These are phyloP conservation scores for Linnaemya vulpina DNA, from an alignment of 2,888 invertebrate genomes.

Conservation along the genomic window DNA sequence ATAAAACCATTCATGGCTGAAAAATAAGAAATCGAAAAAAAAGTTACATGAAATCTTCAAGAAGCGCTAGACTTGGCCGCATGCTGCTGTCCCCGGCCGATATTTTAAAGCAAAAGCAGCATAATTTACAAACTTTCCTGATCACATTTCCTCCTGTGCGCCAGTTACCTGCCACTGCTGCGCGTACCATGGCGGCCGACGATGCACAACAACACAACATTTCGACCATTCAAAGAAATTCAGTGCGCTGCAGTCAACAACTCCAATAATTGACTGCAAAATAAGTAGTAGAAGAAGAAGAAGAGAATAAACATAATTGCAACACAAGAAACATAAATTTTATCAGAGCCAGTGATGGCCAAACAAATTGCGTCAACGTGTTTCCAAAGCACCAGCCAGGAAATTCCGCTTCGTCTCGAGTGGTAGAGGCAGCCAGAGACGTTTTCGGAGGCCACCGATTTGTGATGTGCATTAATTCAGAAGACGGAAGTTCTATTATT, in stretches of 20 bases:
- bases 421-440: too few species aligned
- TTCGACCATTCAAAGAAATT: slow-evolving; percentile 48
- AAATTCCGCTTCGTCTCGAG: too few species aligned
- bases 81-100: neutral
- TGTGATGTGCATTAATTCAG: too few species aligned
- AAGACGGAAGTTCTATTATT: too few species aligned
- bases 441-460: too few species aligned
- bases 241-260: slow-evolving; percentile 31
- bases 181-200: neutral
- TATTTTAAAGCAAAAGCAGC: neutral
- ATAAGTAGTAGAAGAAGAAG: neutral
- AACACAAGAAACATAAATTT: neutral
- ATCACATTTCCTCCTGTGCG: neutral
- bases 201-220: slow-evolving; percentile 16
- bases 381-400: too few species aligned
- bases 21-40: neutral
- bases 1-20: slow-evolving; percentile 43
- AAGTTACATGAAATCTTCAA: neutral
- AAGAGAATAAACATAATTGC: slow-evolving; percentile 5
- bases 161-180: neutral
- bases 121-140: neutral
- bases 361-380: neutral
- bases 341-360: neutral
- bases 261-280: slow-evolving; percentile 34
- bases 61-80: neutral